Percentiles rank a stretch among this genome's conserved stretches.
phyloP scores from a whole-genome alignment of 2,113 vertebrate genomes.

The Cyanoramphus novaezelandiae region DNA sequence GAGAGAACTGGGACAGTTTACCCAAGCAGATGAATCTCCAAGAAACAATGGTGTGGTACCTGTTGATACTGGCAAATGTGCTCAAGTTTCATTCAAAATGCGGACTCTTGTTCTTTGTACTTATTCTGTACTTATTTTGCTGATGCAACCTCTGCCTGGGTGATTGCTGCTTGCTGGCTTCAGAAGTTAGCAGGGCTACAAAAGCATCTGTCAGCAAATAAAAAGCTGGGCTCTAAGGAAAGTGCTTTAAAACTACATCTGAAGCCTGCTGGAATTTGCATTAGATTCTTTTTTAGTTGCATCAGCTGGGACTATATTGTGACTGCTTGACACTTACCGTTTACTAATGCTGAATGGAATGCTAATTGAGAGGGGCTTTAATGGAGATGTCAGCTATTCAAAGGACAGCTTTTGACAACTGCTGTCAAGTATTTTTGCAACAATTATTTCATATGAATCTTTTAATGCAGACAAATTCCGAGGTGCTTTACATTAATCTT shows the following conservation, averaged over 20 bases:
- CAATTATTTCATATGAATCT: not conserved
- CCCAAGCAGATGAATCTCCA: constrained; percentile 24
- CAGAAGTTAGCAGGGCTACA: not conserved
- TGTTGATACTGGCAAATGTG: constrained; percentile 23
- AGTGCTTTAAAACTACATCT: not conserved
- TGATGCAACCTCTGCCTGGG: not conserved
- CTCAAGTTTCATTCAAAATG: not conserved
- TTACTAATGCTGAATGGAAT: constrained; percentile 12
- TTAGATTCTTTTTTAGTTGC: constrained; percentile 15
- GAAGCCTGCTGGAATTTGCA: constrained; percentile 52
- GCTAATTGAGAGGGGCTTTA: constrained; percentile 11
- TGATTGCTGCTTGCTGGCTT: not conserved
- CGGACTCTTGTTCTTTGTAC: not conserved
- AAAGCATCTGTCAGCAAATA: constrained; percentile 52
- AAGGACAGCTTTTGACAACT: not conserved
- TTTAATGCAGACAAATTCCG: constrained; percentile 2
- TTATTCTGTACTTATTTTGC: not conserved
- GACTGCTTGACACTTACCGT: constrained; percentile 21
- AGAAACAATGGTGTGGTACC: constrained; percentile 25
- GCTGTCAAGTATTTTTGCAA: not conserved
- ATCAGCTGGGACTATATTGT: constrained; percentile 47
- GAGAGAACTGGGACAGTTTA: constrained; percentile 43
- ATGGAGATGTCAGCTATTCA: constrained; percentile 27
- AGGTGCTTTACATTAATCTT: constrained; percentile 13
- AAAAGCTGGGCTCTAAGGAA: not conserved